Evolutionary conservation across 2,113 vertebrate genomes (phyloP).

Genomic region (Gasterosteus nipponicus): DNA sequence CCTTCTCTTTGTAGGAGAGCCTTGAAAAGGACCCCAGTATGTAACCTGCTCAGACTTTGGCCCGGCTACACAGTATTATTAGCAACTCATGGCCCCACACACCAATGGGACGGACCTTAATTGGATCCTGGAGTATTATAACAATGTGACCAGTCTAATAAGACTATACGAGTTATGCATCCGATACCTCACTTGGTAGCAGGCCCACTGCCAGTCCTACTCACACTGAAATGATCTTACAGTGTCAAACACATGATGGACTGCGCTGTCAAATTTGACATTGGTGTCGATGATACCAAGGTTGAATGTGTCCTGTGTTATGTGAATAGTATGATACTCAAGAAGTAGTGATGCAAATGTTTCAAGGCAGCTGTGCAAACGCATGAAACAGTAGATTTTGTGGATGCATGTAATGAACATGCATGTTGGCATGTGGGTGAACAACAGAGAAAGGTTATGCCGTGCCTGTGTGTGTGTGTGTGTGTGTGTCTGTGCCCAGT

Average conservation of each 20-base stretch:
- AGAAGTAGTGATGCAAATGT: conserved; percentile 29
- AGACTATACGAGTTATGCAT: background rate
- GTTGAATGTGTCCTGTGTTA: conserved; percentile 41
- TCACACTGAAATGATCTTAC: conserved; percentile 17
- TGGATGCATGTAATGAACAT: conserved; percentile 7
- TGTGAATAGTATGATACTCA: conserved; percentile 17
- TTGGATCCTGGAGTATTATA: background rate
- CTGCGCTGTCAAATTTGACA: conserved; percentile 61
- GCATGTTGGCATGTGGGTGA: background rate
- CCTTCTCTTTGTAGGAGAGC: conserved; percentile 20
- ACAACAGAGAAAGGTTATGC: background rate
- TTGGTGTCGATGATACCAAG: conserved; percentile 49
- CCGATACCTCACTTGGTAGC: conserved; percentile 21
- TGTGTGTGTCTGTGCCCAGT: background rate
- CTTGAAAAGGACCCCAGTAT: conserved; percentile 17
- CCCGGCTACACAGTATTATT: conserved; percentile 8
- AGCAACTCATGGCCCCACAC: conserved; percentile 15
- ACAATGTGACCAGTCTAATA: conserved; percentile 5
- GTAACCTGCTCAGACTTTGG: conserved; percentile 30
- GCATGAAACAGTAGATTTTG: conserved; percentile 14
- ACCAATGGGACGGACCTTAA: conserved; percentile 28
- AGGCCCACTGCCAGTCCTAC: background rate
- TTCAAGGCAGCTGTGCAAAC: conserved; percentile 17
- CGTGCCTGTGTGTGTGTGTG: conserved; percentile 1
- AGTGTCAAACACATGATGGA: conserved; percentile 40